A percentile compares a stretch with the other conserved stretches of the same genome.
Evolutionary conservation across 2,797 vertebrate species (phyloP).

Genomic region (Brachyalestes nurse): DNA sequence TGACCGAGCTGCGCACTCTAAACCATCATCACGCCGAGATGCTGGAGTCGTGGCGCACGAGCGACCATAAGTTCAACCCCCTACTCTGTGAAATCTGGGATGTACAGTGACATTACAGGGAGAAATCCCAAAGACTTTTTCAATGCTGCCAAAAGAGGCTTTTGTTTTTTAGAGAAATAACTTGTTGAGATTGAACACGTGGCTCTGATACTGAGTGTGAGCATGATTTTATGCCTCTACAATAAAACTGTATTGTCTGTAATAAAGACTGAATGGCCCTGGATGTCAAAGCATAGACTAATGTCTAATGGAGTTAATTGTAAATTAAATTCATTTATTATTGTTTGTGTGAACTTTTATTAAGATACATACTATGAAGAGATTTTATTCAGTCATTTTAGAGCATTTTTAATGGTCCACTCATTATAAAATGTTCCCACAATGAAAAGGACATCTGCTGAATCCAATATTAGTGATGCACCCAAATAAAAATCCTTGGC

Average conservation of each 20-base stretch:
- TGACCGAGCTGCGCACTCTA: slow-evolving; percentile 94
- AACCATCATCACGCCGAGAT: slow-evolving; percentile 95
- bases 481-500: too few relatives aligned
- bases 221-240: neutral
- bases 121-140: slow-evolving; percentile 30
- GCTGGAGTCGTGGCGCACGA: slow-evolving; percentile 94
- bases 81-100: slow-evolving; percentile 99
- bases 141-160: neutral
- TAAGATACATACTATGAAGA: neutral
- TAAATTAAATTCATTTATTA: slow-evolving; percentile 19
- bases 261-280: neutral
- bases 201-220: neutral
- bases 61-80: slow-evolving; percentile 95
- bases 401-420: too few relatives aligned
- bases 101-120: slow-evolving; percentile 82
- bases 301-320: too few relatives aligned
- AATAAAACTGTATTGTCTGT: neutral
- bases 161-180: slow-evolving; percentile 2
- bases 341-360: neutral
- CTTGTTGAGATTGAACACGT: neutral
- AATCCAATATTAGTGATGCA: too few relatives aligned
- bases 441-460: too few relatives aligned
- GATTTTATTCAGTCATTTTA: too few relatives aligned
- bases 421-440: too few relatives aligned
- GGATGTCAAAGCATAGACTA: neutral